Evolutionary conservation across 2,888 invertebrate species (phyloP).

Genomic region (Tenthredo livida): DNA sequence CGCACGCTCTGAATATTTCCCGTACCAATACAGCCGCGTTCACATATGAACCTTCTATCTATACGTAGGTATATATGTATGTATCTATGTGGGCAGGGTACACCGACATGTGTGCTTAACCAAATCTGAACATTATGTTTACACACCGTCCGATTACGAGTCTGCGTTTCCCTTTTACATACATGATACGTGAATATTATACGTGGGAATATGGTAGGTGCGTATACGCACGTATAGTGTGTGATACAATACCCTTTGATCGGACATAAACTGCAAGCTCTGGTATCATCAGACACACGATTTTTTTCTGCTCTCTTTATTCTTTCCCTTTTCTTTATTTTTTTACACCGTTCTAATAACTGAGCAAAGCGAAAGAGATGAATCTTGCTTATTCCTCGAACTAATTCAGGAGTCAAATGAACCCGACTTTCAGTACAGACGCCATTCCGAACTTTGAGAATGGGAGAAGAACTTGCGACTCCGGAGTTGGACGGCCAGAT

Average conservation of each 20-base stretch:
- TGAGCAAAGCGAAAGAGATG: background rate
- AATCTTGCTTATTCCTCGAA: background rate
- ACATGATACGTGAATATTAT: background rate
- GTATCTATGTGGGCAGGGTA: background rate
- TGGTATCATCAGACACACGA: background rate
- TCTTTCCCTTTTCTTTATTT: no score
- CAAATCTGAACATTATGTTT: conserved; percentile 45
- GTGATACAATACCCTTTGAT: background rate
- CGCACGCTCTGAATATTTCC: conserved; percentile 47
- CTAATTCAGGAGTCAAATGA: background rate
- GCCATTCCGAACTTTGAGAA: background rate
- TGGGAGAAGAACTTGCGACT: background rate
- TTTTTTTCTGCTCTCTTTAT: background rate
- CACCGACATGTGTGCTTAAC: conserved; percentile 30
- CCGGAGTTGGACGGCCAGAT: background rate
- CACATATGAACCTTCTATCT: background rate
- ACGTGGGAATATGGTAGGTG: background rate
- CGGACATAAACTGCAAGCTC: background rate
- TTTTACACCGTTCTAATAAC: no score
- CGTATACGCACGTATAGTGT: background rate
- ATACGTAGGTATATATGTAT: background rate
- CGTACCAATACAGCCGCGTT: background rate
- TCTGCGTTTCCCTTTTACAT: background rate
- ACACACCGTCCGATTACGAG: conserved; percentile 38
- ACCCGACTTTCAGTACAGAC: conserved; percentile 3